A percentile compares a stretch with the other conserved stretches of the same genome.
Conservation (phyloP, 2,888 invertebrate species). For the Eupithecia abbreviata region DNA sequence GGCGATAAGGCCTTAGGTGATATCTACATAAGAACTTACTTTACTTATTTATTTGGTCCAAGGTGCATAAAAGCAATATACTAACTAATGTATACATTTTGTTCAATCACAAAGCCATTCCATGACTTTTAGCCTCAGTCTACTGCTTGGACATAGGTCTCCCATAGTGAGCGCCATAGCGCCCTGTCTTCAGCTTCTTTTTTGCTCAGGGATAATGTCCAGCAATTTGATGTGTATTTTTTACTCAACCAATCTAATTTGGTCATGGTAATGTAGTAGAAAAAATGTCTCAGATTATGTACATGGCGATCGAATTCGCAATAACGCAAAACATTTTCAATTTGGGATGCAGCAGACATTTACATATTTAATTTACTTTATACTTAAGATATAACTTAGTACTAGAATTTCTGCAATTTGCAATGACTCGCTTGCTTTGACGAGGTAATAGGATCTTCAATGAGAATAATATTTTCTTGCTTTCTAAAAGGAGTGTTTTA, state of each 20-base stretch:
- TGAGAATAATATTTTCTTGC: conserved; percentile 1
- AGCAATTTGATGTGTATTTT: too few relatives aligned
- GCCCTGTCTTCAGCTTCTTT: too few relatives aligned
- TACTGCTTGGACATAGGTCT: too few relatives aligned
- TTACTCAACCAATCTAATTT: not conserved
- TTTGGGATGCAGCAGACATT: conserved; percentile 33
- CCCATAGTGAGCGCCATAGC: too few relatives aligned
- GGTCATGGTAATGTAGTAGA: not conserved
- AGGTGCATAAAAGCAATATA: too few relatives aligned
- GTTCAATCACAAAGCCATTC: too few relatives aligned
- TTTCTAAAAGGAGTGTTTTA: not conserved
- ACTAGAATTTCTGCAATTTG: conserved; percentile 10
- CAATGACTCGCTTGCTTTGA: conserved; percentile 1
- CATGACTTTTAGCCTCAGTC: too few relatives aligned
- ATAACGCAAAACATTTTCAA: conserved; percentile 38
- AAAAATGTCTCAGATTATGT: not conserved
- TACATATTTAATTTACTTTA: conserved; percentile 41
- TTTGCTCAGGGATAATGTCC: too few relatives aligned
- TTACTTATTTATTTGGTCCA: too few relatives aligned
- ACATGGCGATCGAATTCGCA: conserved; percentile 27
- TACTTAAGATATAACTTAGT: conserved; percentile 33
- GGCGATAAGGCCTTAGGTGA: too few relatives aligned
- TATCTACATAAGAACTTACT: too few relatives aligned
- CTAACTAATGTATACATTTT: too few relatives aligned
- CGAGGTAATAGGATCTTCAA: not conserved